phyloP scores from a whole-genome alignment of 1,140 invertebrate genomes.

The Capitella teleta region DNA sequence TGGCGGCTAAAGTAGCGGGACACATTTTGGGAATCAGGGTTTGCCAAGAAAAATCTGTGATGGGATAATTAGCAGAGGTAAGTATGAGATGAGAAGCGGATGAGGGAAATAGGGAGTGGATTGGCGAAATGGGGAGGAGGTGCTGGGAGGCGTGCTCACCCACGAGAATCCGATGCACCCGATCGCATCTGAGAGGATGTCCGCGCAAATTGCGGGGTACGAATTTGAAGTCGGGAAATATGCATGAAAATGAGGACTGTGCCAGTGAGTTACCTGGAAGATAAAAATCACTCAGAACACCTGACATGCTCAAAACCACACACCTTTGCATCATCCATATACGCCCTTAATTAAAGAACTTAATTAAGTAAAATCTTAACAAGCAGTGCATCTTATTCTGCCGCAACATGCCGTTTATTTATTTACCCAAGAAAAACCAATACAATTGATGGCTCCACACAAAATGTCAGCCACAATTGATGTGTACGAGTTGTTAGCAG shows the following conservation, averaged over 20 bases:
- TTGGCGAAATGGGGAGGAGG: no score
- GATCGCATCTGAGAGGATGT: slow-evolving; percentile 71
- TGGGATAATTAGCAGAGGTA: no score
- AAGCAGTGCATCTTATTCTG: no score
- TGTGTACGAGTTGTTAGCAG: slow-evolving; percentile 87
- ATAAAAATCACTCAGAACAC: background rate
- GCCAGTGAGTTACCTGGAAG: slow-evolving; percentile 80
- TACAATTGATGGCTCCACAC: slow-evolving; percentile 63
- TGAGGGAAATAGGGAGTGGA: no score
- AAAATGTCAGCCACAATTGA: slow-evolving; percentile 80
- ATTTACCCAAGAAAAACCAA: slow-evolving; percentile 90
- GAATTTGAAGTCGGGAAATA: slow-evolving; percentile 93
- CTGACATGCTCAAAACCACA: background rate
- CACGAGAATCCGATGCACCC: slow-evolving; percentile 82
- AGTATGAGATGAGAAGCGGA: no score
- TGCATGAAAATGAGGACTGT: slow-evolving; percentile 84
- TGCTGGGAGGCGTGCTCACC: slow-evolving; percentile 50
- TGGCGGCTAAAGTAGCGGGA: no score
- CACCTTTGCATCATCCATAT: background rate
- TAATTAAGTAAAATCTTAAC: no score
- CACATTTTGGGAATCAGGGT: no score
- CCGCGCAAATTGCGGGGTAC: slow-evolving; percentile 77
- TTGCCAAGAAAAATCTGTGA: no score
- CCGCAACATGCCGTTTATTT: no score
- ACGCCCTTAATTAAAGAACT: no score